These are phyloP conservation scores for Corapipo altera DNA, from an alignment of 2,113 vertebrate species.

Conservation along the genomic window DNA sequence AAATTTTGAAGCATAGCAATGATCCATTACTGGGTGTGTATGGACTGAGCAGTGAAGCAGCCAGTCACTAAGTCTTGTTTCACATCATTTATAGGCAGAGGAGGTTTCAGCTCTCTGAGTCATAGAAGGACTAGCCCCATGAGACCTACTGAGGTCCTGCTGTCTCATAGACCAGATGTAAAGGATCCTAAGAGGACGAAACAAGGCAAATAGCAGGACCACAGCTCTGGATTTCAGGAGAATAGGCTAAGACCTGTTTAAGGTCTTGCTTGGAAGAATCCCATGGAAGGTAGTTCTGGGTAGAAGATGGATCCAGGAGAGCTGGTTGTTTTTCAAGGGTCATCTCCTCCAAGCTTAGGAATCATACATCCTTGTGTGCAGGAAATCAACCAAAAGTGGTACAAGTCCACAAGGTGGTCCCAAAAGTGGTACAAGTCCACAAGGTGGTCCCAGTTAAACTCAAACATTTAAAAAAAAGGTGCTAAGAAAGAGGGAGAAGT, in stretches of 20 bases:
- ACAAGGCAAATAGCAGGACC: background rate
- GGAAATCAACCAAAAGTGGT: background rate
- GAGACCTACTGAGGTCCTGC: background rate
- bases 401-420: background rate
- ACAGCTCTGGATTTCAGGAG: background rate
- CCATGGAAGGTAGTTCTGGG: background rate
- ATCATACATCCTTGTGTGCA: background rate
- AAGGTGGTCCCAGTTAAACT: background rate
- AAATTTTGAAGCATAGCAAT: background rate
- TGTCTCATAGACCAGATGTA: background rate
- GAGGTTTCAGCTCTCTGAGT: background rate
- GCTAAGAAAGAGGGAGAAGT: background rate
- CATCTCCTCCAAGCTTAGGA: background rate
- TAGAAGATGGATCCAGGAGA: background rate
- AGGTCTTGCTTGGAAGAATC: background rate
- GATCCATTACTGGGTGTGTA: background rate
- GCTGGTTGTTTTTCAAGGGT: background rate
- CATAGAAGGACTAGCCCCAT: background rate
- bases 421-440: background rate
- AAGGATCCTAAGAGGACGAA: background rate
- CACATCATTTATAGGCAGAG: background rate
- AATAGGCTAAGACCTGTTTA: background rate
- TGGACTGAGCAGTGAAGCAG: fast-evolving
- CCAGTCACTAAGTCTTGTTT: background rate
- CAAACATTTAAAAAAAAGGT: background rate